Conservation (phyloP, 2,888 invertebrate genomes). For the Eilema griseolum region DNA sequence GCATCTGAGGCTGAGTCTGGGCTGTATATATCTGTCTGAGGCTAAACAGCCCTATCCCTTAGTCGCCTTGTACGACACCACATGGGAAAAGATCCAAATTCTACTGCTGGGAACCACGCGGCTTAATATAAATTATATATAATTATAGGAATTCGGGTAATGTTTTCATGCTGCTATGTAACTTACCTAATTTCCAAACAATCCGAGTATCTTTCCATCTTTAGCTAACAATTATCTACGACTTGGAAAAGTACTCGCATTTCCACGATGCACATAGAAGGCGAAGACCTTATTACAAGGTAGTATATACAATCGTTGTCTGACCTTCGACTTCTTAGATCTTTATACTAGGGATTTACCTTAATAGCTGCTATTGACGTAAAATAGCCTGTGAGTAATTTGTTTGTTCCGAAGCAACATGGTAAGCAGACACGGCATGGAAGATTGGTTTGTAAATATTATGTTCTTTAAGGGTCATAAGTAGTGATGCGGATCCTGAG, state of each 20-base stretch:
- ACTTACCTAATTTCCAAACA: not conserved
- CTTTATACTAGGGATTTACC: slow-evolving; percentile 26
- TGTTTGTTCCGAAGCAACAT: slow-evolving; percentile 18
- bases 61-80: no score
- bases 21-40: no score
- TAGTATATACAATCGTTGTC: slow-evolving; percentile 2
- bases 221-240: not conserved
- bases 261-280: not conserved
- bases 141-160: no score
- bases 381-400: slow-evolving; percentile 18
- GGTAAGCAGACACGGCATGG: not conserved
- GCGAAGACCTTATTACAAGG: slow-evolving; percentile 6
- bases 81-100: no score
- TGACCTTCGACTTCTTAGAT: slow-evolving; percentile 13
- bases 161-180: not conserved
- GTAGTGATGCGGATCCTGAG: not conserved
- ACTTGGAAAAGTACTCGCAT: not conserved
- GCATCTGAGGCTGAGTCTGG: no score
- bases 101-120: no score
- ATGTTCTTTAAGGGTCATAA: slow-evolving; percentile 2
- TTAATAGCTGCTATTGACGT: slow-evolving; percentile 25
- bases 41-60: no score
- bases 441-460: slow-evolving; percentile 8
- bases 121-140: no score
- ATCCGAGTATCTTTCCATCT: not conserved